A percentile compares a stretch with the other conserved stretches of the same genome.
phyloP scores from a whole-genome alignment of 2,797 vertebrate genomes.

The Myiotriccus ornatus region DNA sequence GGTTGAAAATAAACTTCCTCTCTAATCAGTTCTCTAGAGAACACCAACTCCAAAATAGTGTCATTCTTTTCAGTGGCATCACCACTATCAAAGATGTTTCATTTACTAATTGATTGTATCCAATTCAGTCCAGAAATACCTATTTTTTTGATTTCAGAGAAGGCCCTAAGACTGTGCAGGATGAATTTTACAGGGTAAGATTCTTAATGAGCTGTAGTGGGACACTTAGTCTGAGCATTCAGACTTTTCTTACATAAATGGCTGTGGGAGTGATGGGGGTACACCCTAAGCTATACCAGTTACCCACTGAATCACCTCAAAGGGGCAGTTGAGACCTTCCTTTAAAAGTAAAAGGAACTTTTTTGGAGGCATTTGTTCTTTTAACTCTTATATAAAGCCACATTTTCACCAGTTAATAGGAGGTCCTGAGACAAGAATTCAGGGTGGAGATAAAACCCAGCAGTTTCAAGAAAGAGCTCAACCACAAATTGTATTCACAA shows the following conservation, averaged over 20 bases:
- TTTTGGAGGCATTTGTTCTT: background rate
- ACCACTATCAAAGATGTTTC: background rate
- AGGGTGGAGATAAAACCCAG: background rate
- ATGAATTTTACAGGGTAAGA: background rate
- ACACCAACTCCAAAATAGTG: background rate
- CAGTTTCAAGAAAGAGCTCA: background rate
- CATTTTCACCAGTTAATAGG: background rate
- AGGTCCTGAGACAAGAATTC: background rate
- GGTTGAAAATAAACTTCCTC: background rate
- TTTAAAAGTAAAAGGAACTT: background rate
- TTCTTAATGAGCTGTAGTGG: background rate
- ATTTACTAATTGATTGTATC: background rate
- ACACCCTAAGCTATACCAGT: background rate
- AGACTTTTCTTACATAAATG: background rate
- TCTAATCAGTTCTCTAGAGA: background rate
- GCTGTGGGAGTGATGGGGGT: background rate
- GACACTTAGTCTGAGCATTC: background rate
- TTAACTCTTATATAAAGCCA: background rate
- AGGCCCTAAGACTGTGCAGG: background rate
- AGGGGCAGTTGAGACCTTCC: background rate
- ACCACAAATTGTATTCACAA: background rate
- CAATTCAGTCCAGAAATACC: background rate
- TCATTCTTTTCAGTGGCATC: background rate
- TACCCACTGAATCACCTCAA: background rate
- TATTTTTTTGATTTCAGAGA: background rate